Evolutionary conservation across 2,797 vertebrate genomes (phyloP), one percentile per base, ranked within the genome.

Genomic region (Peromyscus melanophrys): DNA sequence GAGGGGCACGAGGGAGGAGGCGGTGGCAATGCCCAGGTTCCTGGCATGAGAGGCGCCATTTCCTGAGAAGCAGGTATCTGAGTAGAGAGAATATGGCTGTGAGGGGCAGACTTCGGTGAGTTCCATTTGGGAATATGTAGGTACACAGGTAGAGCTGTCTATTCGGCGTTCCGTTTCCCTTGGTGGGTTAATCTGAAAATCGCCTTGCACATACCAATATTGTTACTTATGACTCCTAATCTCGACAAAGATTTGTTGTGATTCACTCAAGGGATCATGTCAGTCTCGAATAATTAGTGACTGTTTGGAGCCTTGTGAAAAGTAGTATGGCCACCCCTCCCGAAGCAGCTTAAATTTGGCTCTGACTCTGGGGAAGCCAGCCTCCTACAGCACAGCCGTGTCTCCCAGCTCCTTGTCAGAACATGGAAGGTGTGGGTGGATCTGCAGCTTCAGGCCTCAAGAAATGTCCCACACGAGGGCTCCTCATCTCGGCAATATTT

Each of bases 361-460:
- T 89, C 1, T 37, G 63, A 49, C 27, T 5, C 52, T 4, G 27
- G 90, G 84, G 90, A 52, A 55, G 67, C 93, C 67, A 21, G 81
- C 63, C 69, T 92, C 90, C 84, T 34, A 21, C 46, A 63, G 17
- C 14, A 6, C 52, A 14, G 23, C 43, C 3, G 75, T 78, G 96
- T 96, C 76, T 83, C 95, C 88, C 37, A 25, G 4, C 63, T 71
- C 71, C 43, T 73, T 87, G 85, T 93, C 94, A 93, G 92, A 84
- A n/a, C 10, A 23, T 37, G 23, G 94, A 55, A 90, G 43, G 63
- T 71, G 91, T 90, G 94, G 93, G 88, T 61, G 95, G 92, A 82
- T 87, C 82, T 71, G 84, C 78, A 96, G 93, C 88, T 88, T 89
- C 34, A 27, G 93, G 87, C 82, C 59, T 61, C 75, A 73, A 94